Conservation (phyloP, 2,797 vertebrate genomes). For the Lerista edwardsae region DNA sequence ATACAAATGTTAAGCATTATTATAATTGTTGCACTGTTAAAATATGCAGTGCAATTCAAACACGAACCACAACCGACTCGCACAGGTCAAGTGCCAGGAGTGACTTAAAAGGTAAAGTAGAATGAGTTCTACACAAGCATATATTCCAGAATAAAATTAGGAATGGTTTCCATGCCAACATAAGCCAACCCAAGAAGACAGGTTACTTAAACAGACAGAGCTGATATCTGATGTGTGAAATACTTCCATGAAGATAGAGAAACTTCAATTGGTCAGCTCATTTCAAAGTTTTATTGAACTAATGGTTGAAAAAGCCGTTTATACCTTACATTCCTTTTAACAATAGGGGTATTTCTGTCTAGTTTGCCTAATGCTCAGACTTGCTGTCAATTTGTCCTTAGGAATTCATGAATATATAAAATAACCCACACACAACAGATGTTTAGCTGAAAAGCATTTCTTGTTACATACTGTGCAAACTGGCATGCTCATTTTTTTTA, state of each 20-base stretch:
- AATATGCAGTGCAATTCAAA: too few species aligned
- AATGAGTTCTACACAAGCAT: not conserved
- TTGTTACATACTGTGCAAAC: conserved; percentile 13
- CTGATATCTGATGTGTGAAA: not conserved
- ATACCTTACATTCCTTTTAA: not conserved
- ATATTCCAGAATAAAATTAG: not conserved
- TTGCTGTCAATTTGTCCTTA: conserved; percentile 7
- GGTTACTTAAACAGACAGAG: not conserved
- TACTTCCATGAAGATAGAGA: not conserved
- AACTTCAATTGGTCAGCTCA: not conserved
- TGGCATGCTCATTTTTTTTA: conserved; percentile 3
- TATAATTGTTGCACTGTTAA: too few species aligned
- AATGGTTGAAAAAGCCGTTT: not conserved
- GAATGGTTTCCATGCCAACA: not conserved
- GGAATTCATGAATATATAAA: conserved; percentile 17
- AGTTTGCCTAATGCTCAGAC: not conserved
- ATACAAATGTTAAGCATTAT: too few species aligned
- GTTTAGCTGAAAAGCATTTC: conserved; percentile 16
- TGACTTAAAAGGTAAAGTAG: not conserved
- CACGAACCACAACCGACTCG: too few species aligned
- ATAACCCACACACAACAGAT: not conserved
- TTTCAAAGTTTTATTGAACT: not conserved
- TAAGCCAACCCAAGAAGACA: not conserved
- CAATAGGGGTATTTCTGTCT: not conserved
- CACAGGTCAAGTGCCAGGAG: too few species aligned